Conservation (phyloP, 2,797 vertebrate genomes). For the Xyrichtys novacula region DNA sequence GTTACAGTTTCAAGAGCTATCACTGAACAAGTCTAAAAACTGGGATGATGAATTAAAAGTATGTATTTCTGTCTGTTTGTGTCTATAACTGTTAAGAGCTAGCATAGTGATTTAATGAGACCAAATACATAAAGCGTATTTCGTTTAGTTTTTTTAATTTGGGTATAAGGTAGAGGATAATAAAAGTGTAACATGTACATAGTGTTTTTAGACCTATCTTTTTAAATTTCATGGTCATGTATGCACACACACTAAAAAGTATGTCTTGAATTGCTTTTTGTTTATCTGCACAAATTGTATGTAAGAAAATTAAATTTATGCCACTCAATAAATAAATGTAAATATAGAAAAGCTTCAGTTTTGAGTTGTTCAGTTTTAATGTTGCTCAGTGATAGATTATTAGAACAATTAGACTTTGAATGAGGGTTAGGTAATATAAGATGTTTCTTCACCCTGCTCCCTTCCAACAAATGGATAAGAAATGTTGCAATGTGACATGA, state of each 20-base stretch:
- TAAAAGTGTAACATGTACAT: not conserved
- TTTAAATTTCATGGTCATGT: not conserved
- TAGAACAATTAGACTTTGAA: too few relatives aligned
- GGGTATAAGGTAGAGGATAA: not conserved
- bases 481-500: too few relatives aligned
- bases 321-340: slow-evolving; percentile 23
- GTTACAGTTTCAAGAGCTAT: too few relatives aligned
- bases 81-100: not conserved
- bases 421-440: too few relatives aligned
- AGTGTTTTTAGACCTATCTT: not conserved
- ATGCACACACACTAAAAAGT: not conserved
- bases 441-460: too few relatives aligned
- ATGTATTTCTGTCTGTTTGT: too few relatives aligned
- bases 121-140: not conserved
- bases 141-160: not conserved
- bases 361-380: not conserved
- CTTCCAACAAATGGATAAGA: too few relatives aligned
- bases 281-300: not conserved
- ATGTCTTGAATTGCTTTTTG: not conserved
- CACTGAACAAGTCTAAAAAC: too few relatives aligned
- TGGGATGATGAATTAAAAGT: too few relatives aligned
- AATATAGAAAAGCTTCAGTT: not conserved
- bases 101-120: not conserved
- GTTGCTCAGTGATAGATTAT: too few relatives aligned
- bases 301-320: not conserved